Conservation (phyloP, 2,797 vertebrate genomes). For the Acrossocheilus fasciatus region DNA sequence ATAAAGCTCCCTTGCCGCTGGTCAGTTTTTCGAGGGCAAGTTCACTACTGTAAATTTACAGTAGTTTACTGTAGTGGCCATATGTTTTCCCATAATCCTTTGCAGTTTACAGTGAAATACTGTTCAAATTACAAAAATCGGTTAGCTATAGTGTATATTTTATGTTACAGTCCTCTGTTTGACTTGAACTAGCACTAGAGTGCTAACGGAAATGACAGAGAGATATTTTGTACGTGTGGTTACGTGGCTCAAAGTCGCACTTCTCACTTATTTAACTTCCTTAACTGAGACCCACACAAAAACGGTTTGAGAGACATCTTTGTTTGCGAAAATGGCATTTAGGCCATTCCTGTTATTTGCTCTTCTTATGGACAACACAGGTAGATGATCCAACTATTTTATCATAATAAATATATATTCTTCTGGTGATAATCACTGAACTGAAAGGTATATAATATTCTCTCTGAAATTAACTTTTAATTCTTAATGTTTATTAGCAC, state of each 20-base stretch:
- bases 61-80: no score
- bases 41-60: no score
- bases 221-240: not conserved
- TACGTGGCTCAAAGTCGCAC: not conserved
- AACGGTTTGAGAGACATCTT: no score
- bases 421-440: not conserved
- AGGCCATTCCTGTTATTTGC: not conserved
- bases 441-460: not conserved
- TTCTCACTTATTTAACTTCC: not conserved
- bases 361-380: not conserved
- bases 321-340: not conserved
- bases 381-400: not conserved
- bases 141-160: no score
- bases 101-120: no score
- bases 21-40: no score
- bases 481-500: not conserved
- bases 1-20: no score
- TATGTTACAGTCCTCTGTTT: no score
- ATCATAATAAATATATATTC: not conserved
- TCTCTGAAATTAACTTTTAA: not conserved
- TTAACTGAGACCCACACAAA: fast-evolving
- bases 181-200: not conserved
- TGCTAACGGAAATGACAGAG: not conserved
- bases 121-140: no score
- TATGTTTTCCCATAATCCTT: no score